A percentile compares a stretch with the other conserved stretches of the same genome.
phyloP scores from a whole-genome alignment of 2,797 vertebrate genomes.

The Sarcophilus harrisii region DNA sequence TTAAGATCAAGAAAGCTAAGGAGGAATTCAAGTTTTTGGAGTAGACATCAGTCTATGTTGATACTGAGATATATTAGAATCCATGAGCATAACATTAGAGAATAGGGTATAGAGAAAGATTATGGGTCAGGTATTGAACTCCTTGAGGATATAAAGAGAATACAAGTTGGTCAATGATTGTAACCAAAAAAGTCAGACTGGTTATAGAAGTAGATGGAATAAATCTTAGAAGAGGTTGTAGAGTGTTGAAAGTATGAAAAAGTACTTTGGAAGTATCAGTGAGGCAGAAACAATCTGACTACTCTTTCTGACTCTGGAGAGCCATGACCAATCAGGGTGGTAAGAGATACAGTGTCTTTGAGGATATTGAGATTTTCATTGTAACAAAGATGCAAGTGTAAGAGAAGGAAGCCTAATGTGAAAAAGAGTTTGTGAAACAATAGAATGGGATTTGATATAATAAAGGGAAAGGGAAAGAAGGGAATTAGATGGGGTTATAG shows the following conservation, averaged over 20 bases:
- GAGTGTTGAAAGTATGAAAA: background rate
- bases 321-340: background rate
- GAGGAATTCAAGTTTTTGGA: background rate
- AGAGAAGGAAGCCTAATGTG: background rate
- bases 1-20: background rate
- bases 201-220: background rate
- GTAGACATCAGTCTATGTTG: background rate
- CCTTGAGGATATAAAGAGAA: background rate
- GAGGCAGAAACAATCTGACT: background rate
- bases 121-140: background rate
- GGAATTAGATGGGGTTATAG: background rate
- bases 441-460: background rate
- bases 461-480: background rate
- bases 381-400: background rate
- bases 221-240: background rate
- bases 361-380: background rate
- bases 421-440: background rate
- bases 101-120: background rate
- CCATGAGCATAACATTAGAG: background rate
- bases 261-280: background rate
- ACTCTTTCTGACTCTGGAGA: background rate
- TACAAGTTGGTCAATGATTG: background rate
- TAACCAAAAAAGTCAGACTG: background rate
- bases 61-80: background rate
- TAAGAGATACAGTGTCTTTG: background rate